These are phyloP conservation scores for Heliornis fulica DNA, from an alignment of 2,113 vertebrate species.

Conservation along the genomic window DNA sequence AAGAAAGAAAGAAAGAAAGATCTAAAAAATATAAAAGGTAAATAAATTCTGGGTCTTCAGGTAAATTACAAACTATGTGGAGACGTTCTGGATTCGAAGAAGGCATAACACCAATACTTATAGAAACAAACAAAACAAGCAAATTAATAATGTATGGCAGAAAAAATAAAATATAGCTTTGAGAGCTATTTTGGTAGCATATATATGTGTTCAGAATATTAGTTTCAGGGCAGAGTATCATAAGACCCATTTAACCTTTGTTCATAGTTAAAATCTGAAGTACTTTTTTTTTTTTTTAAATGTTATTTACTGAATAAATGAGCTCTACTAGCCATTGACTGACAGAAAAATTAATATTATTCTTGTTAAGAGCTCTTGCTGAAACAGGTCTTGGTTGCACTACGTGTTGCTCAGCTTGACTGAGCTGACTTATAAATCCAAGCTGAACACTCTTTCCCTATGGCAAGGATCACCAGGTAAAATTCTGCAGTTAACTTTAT, in stretches of 20 bases:
- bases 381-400: not conserved
- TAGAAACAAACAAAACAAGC: accelerated
- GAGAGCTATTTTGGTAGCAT: not conserved
- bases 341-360: not conserved
- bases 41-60: not conserved
- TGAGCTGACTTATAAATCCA: not conserved
- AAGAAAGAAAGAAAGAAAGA: too few species aligned
- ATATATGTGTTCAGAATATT: not conserved
- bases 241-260: not conserved
- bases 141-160: not conserved
- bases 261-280: not conserved
- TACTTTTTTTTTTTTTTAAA: not conserved
- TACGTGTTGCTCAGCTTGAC: not conserved
- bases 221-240: not conserved
- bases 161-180: not conserved
- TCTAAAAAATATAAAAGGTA: too few species aligned
- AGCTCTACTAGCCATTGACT: not conserved
- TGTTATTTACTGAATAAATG: not conserved
- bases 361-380: not conserved
- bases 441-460: accelerated
- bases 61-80: not conserved
- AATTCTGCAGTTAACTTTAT: not conserved
- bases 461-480: not conserved
- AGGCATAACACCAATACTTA: accelerated
- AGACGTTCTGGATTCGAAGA: not conserved